A percentile compares a stretch with the other conserved stretches of the same genome.
Conservation (phyloP, 2,113 vertebrate species). For the Tonatia bakeri region DNA sequence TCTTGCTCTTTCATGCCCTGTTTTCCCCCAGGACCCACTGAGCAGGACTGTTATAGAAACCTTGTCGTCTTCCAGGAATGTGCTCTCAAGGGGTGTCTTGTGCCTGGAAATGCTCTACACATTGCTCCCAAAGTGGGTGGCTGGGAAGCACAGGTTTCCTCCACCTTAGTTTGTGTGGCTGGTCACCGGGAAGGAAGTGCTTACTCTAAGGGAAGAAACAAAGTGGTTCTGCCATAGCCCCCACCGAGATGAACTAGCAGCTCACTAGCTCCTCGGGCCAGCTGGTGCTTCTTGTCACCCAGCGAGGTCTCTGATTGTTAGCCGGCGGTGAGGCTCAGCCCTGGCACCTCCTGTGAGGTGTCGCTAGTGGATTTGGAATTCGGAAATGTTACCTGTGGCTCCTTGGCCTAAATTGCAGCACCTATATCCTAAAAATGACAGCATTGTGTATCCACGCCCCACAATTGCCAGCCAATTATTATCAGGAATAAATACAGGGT, state of each 20-base stretch:
- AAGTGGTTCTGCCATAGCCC: conserved; percentile 60
- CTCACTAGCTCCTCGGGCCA: neutral
- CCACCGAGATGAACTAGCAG: neutral
- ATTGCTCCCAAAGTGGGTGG: conserved; percentile 44
- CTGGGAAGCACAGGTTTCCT: conserved; percentile 73
- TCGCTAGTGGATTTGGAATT: neutral
- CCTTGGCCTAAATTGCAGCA: neutral
- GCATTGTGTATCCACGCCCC: neutral
- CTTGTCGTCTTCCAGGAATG: neutral
- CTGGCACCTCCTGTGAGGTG: neutral
- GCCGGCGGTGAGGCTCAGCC: neutral
- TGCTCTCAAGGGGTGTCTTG: neutral
- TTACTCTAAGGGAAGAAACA: conserved; percentile 63
- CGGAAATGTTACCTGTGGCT: neutral
- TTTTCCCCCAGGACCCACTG: neutral
- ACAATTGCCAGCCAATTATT: neutral
- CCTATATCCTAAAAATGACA: neutral
- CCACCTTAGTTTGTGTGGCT: conserved; percentile 28
- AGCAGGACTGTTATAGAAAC: conserved; percentile 50
- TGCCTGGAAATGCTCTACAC: neutral
- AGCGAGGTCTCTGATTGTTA: neutral
- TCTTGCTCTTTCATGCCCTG: neutral
- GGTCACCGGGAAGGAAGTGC: conserved; percentile 74
- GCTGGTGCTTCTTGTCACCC: neutral
- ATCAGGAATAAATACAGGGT: neutral